phyloP scores from a whole-genome alignment of 2,113 vertebrate genomes.

The Perognathus longimembris region DNA sequence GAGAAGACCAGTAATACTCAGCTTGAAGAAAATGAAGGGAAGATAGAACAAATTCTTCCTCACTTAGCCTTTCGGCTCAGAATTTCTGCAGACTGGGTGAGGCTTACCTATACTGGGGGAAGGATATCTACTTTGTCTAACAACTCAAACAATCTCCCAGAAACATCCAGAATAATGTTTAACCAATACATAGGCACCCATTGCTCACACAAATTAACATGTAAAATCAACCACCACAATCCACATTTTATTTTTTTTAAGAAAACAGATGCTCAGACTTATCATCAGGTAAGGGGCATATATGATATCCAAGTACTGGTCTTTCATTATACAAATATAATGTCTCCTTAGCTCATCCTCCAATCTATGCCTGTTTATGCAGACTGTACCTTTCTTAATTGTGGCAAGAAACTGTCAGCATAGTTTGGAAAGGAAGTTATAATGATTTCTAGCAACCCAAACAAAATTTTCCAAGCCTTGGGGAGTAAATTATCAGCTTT shows the following conservation, averaged over 20 bases:
- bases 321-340: not conserved
- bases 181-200: not conserved
- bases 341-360: not conserved
- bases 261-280: not conserved
- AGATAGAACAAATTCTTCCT: not conserved
- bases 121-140: not conserved
- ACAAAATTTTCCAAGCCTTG: not conserved
- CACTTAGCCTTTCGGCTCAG: not conserved
- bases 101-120: not conserved
- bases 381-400: not conserved
- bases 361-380: not conserved
- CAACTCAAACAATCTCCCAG: not conserved
- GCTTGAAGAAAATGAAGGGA: not conserved
- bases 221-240: not conserved
- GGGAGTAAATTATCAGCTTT: not conserved
- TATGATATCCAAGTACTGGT: not conserved
- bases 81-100: not conserved
- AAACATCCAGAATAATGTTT: not conserved
- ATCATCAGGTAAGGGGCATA: not conserved
- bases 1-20: not conserved
- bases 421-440: not conserved
- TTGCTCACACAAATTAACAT: not conserved
- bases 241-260: not conserved
- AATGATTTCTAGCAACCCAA: conserved; percentile 6
- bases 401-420: not conserved